A percentile compares a stretch with the other conserved stretches of the same genome.
These are phyloP conservation scores for Boulengeromyrus knoepffleri DNA, from an alignment of 2,113 vertebrate genomes.

Conservation along the genomic window DNA sequence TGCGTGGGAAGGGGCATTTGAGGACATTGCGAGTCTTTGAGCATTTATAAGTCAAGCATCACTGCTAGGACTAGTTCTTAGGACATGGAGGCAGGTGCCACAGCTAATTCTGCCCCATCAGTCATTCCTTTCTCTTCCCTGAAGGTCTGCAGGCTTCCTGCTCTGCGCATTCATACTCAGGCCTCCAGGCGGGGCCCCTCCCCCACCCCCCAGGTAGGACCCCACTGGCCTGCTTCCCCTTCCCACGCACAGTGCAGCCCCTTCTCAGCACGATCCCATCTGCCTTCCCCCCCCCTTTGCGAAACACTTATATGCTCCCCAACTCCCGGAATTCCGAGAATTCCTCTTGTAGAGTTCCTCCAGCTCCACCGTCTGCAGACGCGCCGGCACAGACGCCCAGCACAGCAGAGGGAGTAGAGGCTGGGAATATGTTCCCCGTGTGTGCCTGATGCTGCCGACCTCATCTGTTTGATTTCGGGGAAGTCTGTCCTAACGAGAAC, in stretches of 20 bases:
- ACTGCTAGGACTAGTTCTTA: neutral
- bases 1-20: neutral
- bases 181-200: neutral
- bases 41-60: neutral
- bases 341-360: neutral
- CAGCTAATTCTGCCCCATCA: neutral
- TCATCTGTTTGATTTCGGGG: neutral
- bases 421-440: neutral
- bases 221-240: neutral
- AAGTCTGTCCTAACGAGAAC: neutral
- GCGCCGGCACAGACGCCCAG: neutral
- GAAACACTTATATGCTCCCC: neutral
- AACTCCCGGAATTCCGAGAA: conserved; percentile 27
- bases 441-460: neutral
- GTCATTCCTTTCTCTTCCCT: neutral
- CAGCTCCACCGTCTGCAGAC: neutral
- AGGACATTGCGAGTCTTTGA: neutral
- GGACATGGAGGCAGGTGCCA: neutral
- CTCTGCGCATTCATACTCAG: neutral
- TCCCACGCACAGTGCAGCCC: neutral
- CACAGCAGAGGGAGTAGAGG: neutral
- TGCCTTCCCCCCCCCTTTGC: neutral
- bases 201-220: neutral
- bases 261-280: neutral
- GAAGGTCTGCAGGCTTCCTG: neutral